phyloP scores from a whole-genome alignment of 2,113 vertebrate genomes.

The Hippocampus comes region DNA sequence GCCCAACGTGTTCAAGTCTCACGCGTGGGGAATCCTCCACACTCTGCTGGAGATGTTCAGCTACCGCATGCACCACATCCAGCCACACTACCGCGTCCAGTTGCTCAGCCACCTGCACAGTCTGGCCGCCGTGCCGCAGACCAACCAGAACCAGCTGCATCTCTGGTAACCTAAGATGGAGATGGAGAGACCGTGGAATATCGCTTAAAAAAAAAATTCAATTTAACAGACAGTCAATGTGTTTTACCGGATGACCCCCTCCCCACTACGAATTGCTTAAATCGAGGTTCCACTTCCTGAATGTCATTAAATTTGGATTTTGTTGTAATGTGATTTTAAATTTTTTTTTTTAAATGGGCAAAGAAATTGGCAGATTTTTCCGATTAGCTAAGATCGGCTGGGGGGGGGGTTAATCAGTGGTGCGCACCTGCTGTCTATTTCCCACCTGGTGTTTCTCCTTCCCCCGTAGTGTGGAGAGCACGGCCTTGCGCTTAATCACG shows the following conservation, averaged over 20 bases:
- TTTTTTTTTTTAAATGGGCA: too few species aligned
- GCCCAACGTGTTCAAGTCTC: conserved; percentile 95
- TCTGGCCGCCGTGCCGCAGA: conserved; percentile 91
- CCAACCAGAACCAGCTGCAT: conserved; percentile 98
- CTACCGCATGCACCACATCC: conserved; percentile 98
- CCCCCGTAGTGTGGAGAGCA: conserved; percentile 88
- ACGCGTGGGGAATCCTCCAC: conserved; percentile 96
- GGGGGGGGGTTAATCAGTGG: too few species aligned
- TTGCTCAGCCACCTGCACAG: conserved; percentile 95
- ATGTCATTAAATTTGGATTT: too few species aligned
- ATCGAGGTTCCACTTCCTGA: too few species aligned
- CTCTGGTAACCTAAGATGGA: conserved; percentile 73
- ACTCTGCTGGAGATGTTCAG: conserved; percentile 98
- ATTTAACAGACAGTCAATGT: too few species aligned
- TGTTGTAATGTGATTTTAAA: too few species aligned
- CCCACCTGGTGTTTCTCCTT: background rate
- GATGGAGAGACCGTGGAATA: too few species aligned
- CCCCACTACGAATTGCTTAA: too few species aligned
- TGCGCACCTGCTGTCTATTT: background rate
- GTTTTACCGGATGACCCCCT: too few species aligned
- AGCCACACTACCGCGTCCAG: conserved; percentile 96
- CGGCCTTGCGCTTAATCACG: conserved; percentile 90
- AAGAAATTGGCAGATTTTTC: too few species aligned
- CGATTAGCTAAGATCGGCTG: too few species aligned
- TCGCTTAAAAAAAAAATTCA: too few species aligned